phyloP scores from a whole-genome alignment of 2,113 vertebrate species.

The Lagopus muta region DNA sequence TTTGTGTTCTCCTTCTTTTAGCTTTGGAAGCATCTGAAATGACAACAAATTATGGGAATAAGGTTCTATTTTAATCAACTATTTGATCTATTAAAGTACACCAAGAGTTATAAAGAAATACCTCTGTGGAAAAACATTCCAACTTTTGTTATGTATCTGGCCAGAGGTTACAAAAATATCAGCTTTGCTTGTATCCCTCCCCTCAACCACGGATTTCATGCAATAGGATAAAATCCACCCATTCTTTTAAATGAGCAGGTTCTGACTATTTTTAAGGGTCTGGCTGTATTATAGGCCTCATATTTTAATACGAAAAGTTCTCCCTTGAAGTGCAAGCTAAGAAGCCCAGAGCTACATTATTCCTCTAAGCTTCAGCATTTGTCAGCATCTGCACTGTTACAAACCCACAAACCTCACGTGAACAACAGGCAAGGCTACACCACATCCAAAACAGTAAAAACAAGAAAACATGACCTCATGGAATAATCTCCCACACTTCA shows the following conservation, averaged over 20 bases:
- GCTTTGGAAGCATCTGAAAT: slow-evolving; percentile 73
- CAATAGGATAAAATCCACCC: background rate
- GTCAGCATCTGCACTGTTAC: background rate
- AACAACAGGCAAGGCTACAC: background rate
- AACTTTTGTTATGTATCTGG: background rate
- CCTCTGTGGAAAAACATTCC: background rate
- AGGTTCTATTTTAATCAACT: slow-evolving; percentile 8
- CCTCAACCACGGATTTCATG: background rate
- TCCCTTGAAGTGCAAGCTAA: background rate
- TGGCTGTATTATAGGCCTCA: background rate
- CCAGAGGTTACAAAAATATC: background rate
- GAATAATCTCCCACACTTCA: background rate
- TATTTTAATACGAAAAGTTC: background rate
- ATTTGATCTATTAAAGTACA: background rate
- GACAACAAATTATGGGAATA: background rate
- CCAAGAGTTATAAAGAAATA: background rate
- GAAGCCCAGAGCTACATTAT: background rate
- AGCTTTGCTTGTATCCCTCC: background rate
- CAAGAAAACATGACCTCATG: background rate
- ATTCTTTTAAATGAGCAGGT: background rate
- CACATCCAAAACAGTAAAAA: background rate
- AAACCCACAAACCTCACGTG: background rate
- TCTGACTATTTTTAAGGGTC: background rate
- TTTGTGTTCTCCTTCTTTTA: slow-evolving; percentile 73
- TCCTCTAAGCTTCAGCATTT: background rate